Conservation (phyloP, 2,113 vertebrate genomes). For the Sinocyclocheilus anophthalmus region DNA sequence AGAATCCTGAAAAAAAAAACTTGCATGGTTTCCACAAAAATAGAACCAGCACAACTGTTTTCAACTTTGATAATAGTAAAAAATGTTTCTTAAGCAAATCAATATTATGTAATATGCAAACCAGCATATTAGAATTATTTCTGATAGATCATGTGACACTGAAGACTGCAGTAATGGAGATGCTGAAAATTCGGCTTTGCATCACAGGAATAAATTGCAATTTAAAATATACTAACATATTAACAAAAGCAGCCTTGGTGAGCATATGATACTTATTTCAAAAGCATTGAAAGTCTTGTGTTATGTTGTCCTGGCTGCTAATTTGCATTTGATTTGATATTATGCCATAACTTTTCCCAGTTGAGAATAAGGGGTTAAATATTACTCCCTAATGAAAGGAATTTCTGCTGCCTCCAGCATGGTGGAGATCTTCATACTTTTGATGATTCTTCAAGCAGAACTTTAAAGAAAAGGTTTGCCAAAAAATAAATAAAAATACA, state of each 20-base stretch:
- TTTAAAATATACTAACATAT: not conserved
- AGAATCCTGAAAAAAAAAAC: too few relatives aligned
- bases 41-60: not conserved
- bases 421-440: slow-evolving; percentile 1
- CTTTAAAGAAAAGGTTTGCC: not conserved
- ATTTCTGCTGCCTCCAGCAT: not conserved
- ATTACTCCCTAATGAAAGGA: not conserved
- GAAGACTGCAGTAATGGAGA: not conserved
- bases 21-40: not conserved
- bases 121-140: not conserved
- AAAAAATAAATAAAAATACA: slow-evolving; percentile 4
- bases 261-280: not conserved
- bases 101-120: too few relatives aligned
- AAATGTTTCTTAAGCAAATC: not conserved
- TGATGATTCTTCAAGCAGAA: not conserved
- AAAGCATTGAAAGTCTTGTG: too few relatives aligned
- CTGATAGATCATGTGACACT: not conserved
- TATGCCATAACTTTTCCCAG: too few relatives aligned
- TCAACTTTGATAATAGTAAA: not conserved
- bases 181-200: not conserved
- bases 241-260: not conserved
- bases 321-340: not conserved
- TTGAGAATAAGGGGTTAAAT: not conserved
- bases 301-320: not conserved
- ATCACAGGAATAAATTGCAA: not conserved